phyloP scores from a whole-genome alignment of 2,888 invertebrate species.

The Noctuana brunneofusca region DNA sequence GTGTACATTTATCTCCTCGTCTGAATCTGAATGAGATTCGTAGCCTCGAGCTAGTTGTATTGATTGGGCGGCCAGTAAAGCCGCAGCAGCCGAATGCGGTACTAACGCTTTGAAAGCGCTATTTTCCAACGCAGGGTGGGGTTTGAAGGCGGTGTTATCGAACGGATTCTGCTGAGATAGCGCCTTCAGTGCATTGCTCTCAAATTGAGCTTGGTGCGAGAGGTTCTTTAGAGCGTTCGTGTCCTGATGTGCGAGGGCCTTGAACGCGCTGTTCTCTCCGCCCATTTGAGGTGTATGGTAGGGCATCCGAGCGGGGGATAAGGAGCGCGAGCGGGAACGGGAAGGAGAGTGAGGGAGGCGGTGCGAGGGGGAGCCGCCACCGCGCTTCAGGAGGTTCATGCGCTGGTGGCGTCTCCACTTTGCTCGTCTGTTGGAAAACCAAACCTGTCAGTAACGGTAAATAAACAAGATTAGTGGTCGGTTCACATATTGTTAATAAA shows the following conservation, averaged over 20 bases:
- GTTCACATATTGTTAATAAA: constrained; percentile 65
- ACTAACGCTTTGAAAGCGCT: constrained; percentile 93
- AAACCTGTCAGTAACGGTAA: constrained; percentile 95
- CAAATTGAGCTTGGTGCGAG: constrained; percentile 82
- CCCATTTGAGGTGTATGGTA: constrained; percentile 88
- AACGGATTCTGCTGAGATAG: constrained; percentile 65
- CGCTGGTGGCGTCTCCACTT: constrained; percentile 98
- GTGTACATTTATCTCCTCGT: constrained; percentile 93
- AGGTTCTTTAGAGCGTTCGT: constrained; percentile 82
- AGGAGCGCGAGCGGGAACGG: constrained; percentile 86
- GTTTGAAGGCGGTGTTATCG: constrained; percentile 69
- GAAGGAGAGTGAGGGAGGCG: constrained; percentile 81
- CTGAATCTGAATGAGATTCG: constrained; percentile 84
- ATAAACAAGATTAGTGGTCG: constrained; percentile 80
- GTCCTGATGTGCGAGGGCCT: constrained; percentile 87
- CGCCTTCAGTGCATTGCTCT: constrained; percentile 82
- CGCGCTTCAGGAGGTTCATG: constrained; percentile 95
- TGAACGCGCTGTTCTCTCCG: constrained; percentile 95
- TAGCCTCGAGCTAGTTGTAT: constrained; percentile 74
- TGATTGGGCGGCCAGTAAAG: constrained; percentile 77
- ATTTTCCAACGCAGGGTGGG: constrained; percentile 86
- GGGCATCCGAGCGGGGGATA: constrained; percentile 85
- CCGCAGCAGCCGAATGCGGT: constrained; percentile 85
- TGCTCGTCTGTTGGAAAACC: constrained; percentile 99
- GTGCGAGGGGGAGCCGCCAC: constrained; percentile 88